phyloP scores from a whole-genome alignment of 2,113 vertebrate species.

The Haemorhous mexicanus region DNA sequence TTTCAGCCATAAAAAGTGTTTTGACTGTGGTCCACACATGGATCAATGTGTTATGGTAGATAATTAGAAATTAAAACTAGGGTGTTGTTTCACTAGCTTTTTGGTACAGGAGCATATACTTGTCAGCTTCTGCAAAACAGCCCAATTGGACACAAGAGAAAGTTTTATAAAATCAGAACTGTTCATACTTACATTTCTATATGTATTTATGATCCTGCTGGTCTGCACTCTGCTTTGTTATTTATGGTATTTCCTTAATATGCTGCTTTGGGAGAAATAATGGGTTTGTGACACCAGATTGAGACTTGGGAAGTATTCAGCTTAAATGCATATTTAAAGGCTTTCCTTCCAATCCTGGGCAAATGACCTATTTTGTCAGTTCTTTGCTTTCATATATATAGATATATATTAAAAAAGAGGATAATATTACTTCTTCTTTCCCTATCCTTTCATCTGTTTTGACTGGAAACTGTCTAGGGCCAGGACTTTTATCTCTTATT shows the following conservation, averaged over 20 bases:
- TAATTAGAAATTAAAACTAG: not conserved
- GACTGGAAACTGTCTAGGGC: not conserved
- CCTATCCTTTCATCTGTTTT: slow-evolving; percentile 18
- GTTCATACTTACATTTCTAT: not conserved
- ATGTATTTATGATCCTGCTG: not conserved
- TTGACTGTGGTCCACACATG: not conserved
- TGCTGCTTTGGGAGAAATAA: not conserved
- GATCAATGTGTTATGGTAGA: not conserved
- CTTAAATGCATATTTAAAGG: not conserved
- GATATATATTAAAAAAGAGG: not conserved
- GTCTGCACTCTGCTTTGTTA: not conserved
- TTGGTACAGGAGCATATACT: not conserved
- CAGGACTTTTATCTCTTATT: slow-evolving; percentile 11
- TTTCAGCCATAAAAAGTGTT: not conserved
- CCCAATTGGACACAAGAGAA: not conserved
- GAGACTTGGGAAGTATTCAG: not conserved
- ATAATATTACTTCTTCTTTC: not conserved
- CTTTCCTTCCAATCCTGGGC: not conserved
- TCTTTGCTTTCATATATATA: not conserved
- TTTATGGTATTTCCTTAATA: not conserved
- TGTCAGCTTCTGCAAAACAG: not conserved
- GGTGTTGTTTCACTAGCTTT: not conserved
- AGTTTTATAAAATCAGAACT: not conserved
- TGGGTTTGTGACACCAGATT: not conserved
- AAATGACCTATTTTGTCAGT: not conserved